Evolutionary conservation across 2,797 vertebrate species (phyloP).

Genomic region (Crenichthys baileyi): DNA sequence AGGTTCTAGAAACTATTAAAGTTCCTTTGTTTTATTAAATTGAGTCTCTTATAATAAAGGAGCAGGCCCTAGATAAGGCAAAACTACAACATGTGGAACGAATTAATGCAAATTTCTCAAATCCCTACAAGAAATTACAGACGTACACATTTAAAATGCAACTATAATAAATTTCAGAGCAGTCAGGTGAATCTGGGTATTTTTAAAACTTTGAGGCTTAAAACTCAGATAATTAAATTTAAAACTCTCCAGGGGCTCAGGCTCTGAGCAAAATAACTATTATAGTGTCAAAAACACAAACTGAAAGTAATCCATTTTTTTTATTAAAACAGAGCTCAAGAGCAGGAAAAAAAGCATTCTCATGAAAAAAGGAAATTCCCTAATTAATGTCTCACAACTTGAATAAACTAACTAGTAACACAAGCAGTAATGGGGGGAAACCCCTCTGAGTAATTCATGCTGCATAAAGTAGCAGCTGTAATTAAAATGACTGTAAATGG

Average conservation of each 20-base stretch:
- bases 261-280: not conserved
- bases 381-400: slow-evolving; percentile 43
- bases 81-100: too few relatives aligned
- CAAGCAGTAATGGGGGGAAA: slow-evolving; percentile 37
- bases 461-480: slow-evolving; percentile 30
- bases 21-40: too few relatives aligned
- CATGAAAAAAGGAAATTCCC: slow-evolving; percentile 44
- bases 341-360: not conserved
- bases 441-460: slow-evolving; percentile 46
- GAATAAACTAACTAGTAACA: slow-evolving; percentile 45
- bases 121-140: too few relatives aligned
- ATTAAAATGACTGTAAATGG: slow-evolving; percentile 51
- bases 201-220: not conserved
- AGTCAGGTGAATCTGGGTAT: not conserved
- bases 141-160: too few relatives aligned
- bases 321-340: not conserved
- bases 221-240: not conserved
- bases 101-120: too few relatives aligned
- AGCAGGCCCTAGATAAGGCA: too few relatives aligned
- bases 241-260: not conserved
- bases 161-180: not conserved
- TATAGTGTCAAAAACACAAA: not conserved
- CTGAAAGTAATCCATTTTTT: not conserved
- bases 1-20: too few relatives aligned
- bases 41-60: too few relatives aligned